Conservation (phyloP, 2,113 vertebrate species). For the Felis catus region F.catus_Fca126_mat1.0 CM031412.1:128225501-128226000, state of each 20-base stretch:
- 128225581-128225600: too few relatives aligned
- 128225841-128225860: neutral
- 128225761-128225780: too few relatives aligned
- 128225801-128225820: neutral
- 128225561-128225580: neutral
- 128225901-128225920: neutral
- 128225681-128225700: too few relatives aligned
- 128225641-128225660: too few relatives aligned
- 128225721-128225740: too few relatives aligned
- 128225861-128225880: neutral
- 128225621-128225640: too few relatives aligned
- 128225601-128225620: too few relatives aligned
- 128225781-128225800: neutral
- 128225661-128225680: too few relatives aligned
- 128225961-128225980: neutral
- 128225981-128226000: neutral
- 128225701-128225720: too few relatives aligned
- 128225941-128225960: neutral
- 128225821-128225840: neutral
- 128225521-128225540: neutral
- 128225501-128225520: constrained; percentile 57
- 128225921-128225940: neutral
- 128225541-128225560: neutral
- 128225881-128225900: neutral
- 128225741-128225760: too few relatives aligned